Conservation (phyloP, 2,888 invertebrate genomes). For the Rhagonycha lutea region DNA sequence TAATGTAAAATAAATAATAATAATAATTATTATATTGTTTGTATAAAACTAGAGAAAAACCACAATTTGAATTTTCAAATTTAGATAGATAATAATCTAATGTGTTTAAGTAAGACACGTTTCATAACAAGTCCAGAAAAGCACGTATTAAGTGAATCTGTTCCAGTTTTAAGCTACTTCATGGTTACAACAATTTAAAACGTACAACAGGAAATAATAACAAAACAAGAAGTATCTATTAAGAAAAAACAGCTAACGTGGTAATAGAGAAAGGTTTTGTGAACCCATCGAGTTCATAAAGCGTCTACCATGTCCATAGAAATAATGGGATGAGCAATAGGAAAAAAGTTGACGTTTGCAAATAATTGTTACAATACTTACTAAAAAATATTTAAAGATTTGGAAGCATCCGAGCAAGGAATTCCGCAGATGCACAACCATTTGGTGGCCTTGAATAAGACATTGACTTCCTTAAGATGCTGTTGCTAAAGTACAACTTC, state of each 20-base stretch:
- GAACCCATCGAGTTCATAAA: background rate
- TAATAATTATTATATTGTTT: background rate
- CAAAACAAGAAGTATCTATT: background rate
- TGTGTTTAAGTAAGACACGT: conserved; percentile 34
- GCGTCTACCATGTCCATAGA: background rate
- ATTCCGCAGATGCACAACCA: conserved; percentile 30
- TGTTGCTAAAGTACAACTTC: conserved; percentile 42
- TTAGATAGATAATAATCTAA: background rate
- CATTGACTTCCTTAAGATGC: conserved; percentile 46
- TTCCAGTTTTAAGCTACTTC: conserved; percentile 36
- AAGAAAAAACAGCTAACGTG: background rate
- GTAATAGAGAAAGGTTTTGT: background rate
- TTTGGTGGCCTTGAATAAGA: conserved; percentile 45
- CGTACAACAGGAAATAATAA: conserved; percentile 18
- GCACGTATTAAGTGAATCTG: conserved; percentile 42
- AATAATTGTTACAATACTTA: background rate
- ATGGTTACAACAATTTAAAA: conserved; percentile 14
- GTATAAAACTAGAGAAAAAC: background rate
- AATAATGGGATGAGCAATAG: background rate
- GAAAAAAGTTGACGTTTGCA: background rate
- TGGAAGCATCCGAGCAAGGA: conserved; percentile 30
- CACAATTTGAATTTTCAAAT: background rate
- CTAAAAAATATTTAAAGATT: conserved; percentile 11
- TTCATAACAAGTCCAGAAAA: conserved; percentile 37
- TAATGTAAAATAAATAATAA: background rate